Evolutionary conservation across 2,888 invertebrate species (phyloP).

Genomic region (Apamea crenata): DNA sequence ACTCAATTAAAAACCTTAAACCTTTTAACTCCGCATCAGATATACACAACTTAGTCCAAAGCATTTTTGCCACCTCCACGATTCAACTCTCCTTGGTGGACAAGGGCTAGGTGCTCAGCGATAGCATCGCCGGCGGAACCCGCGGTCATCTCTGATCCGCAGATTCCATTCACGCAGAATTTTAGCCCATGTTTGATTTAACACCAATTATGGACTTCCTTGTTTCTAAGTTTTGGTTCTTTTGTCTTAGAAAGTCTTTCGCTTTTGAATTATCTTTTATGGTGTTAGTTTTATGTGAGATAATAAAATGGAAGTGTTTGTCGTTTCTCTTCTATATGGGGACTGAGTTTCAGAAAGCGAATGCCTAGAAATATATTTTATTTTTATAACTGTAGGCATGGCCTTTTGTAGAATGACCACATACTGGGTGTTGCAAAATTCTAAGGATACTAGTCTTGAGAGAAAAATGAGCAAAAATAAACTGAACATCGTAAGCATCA

Average conservation of each 20-base stretch:
- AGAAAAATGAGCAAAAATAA: slow-evolving; percentile 5
- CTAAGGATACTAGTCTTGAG: background rate
- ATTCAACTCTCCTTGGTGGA: slow-evolving; percentile 43
- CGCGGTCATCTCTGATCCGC: slow-evolving; percentile 88
- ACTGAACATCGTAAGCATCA: slow-evolving; percentile 40
- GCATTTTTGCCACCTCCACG: slow-evolving; percentile 59
- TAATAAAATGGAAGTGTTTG: slow-evolving; percentile 42
- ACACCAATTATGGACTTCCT: slow-evolving; percentile 90
- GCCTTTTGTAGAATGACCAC: slow-evolving; percentile 11
- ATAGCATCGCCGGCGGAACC: slow-evolving; percentile 87
- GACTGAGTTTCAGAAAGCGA: slow-evolving; percentile 14
- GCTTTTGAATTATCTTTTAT: slow-evolving; percentile 55
- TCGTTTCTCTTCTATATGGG: slow-evolving; percentile 15
- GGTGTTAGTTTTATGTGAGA: slow-evolving; percentile 35
- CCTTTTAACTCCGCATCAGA: background rate
- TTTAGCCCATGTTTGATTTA: slow-evolving; percentile 89
- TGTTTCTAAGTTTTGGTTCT: slow-evolving; percentile 77
- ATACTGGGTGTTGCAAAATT: background rate
- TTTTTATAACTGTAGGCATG: background rate
- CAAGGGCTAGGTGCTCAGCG: slow-evolving; percentile 86
- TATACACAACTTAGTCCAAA: background rate
- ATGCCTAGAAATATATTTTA: slow-evolving; percentile 21
- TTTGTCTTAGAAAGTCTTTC: slow-evolving; percentile 62
- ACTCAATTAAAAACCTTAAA: background rate
- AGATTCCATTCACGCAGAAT: slow-evolving; percentile 90